A percentile compares a stretch with the other conserved stretches of the same genome.
Conservation (phyloP, 2,797 vertebrate species). For the Lepus oiostolus region DNA sequence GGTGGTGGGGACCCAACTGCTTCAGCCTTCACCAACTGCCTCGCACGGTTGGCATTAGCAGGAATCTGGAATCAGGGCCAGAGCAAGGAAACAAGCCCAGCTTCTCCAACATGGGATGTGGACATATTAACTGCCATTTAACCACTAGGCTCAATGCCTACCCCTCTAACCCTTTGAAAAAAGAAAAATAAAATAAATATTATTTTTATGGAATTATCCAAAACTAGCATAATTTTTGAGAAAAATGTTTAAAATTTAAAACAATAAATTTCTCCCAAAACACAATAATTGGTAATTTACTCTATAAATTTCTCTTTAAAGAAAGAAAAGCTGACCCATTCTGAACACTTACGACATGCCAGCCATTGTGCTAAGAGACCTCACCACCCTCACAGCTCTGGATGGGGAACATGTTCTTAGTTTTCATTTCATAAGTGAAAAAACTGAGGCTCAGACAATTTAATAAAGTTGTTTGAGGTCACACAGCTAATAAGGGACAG, state of each 20-base stretch:
- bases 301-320: neutral
- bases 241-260: slow-evolving; percentile 27
- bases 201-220: slow-evolving; percentile 36
- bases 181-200: neutral
- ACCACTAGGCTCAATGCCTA: too few species aligned
- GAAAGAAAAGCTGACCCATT: neutral
- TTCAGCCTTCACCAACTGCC: too few species aligned
- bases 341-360: neutral
- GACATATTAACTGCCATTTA: too few species aligned
- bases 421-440: neutral
- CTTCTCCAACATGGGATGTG: too few species aligned
- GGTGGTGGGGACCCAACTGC: too few species aligned
- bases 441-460: slow-evolving; percentile 7
- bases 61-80: too few species aligned
- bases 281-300: neutral
- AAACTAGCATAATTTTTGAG: slow-evolving; percentile 30
- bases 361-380: neutral
- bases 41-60: too few species aligned
- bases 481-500: neutral
- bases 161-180: too few species aligned
- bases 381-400: neutral
- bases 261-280: neutral
- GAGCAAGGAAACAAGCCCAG: too few species aligned
- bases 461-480: neutral
- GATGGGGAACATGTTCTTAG: neutral